A percentile compares a stretch with the other conserved stretches of the same genome.
phyloP scores from a whole-genome alignment of 2,113 vertebrate species.

The Malurus elegans region DNA sequence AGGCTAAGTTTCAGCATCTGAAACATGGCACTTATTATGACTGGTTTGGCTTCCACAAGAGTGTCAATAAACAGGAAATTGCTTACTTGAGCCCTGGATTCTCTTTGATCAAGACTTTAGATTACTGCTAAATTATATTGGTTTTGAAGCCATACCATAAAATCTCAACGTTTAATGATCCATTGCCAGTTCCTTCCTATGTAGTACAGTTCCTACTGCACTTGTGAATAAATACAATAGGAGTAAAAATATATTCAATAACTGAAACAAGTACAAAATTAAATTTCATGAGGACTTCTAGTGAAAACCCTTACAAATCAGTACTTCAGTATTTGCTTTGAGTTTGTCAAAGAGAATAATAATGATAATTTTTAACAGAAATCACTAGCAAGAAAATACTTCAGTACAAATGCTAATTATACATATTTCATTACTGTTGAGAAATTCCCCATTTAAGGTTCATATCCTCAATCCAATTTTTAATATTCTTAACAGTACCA shows the following conservation, averaged over 20 bases:
- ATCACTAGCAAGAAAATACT: not conserved
- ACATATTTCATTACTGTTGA: not conserved
- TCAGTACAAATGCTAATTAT: not conserved
- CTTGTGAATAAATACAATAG: not conserved
- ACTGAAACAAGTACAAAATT: not conserved
- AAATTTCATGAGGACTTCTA: not conserved
- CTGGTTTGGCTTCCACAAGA: not conserved
- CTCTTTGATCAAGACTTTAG: not conserved
- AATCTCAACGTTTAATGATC: not conserved
- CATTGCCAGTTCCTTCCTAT: not conserved
- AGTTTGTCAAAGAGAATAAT: not conserved
- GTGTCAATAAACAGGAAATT: not conserved
- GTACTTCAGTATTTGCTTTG: not conserved
- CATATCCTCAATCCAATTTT: not conserved
- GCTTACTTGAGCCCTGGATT: not conserved
- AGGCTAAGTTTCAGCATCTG: not conserved
- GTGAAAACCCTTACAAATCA: not conserved
- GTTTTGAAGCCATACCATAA: not conserved
- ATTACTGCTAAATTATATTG: not conserved
- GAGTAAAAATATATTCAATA: not conserved
- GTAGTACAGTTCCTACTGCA: not conserved
- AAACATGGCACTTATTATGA: not conserved
- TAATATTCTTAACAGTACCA: not conserved
- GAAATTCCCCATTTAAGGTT: not conserved
- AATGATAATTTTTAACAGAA: not conserved